Evolutionary conservation across 2,113 vertebrate species (phyloP).

Genomic region (Oncorhynchus kisutch): DNA sequence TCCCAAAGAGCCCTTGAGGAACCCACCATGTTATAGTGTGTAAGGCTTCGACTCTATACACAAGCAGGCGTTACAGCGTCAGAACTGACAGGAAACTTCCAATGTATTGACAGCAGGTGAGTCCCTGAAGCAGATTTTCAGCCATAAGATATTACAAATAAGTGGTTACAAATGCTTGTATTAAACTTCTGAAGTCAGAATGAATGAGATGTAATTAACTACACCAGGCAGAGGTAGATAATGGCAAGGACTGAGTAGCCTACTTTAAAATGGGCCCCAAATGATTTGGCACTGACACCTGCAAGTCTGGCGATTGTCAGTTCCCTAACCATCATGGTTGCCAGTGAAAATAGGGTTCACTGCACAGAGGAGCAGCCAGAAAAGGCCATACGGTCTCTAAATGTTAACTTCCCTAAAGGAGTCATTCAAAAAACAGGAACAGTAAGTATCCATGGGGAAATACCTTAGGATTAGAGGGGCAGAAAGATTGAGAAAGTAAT

Average conservation of each 20-base stretch:
- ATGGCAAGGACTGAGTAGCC: neutral
- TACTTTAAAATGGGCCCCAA: slow-evolving; percentile 9
- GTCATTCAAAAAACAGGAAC: slow-evolving; percentile 74
- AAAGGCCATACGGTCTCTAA: slow-evolving; percentile 64
- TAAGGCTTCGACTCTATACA: no score
- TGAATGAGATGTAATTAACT: no score
- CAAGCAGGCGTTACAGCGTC: no score
- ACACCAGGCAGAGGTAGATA: no score
- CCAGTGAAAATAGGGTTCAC: slow-evolving; percentile 57
- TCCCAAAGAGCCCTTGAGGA: no score
- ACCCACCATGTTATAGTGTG: no score
- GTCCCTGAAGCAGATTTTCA: no score
- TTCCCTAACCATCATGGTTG: slow-evolving; percentile 52
- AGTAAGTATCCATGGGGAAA: slow-evolving; percentile 80
- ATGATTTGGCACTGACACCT: slow-evolving; percentile 45
- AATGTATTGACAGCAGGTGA: no score
- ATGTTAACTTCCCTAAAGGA: slow-evolving; percentile 80
- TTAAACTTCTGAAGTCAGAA: no score
- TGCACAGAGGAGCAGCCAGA: slow-evolving; percentile 47
- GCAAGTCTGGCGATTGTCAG: slow-evolving; percentile 32
- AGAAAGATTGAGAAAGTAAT: slow-evolving; percentile 86
- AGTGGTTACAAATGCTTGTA: no score
- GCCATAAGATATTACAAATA: no score
- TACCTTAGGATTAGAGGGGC: slow-evolving; percentile 81
- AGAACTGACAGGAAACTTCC: no score